phyloP scores from a whole-genome alignment of 2,113 vertebrate genomes.

The Channa maculata region DNA sequence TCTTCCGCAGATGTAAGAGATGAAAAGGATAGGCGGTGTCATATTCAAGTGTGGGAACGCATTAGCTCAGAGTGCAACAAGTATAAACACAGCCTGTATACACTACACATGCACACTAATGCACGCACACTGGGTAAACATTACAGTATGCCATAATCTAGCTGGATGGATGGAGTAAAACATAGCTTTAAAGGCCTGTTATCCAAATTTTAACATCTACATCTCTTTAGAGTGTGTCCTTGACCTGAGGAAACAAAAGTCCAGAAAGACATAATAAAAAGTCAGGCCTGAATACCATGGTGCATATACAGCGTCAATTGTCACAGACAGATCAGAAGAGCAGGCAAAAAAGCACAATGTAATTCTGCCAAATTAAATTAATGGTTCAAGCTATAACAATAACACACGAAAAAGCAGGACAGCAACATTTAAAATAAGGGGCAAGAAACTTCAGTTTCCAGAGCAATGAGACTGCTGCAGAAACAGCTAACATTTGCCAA shows the following conservation, averaged over 20 bases:
- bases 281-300: constrained; percentile 39
- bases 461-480: constrained; percentile 3
- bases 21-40: constrained; percentile 67
- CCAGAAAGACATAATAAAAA: neutral
- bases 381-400: neutral
- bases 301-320: constrained; percentile 24
- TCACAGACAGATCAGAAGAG: constrained; percentile 10
- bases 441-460: neutral
- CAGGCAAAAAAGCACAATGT: neutral
- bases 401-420: neutral
- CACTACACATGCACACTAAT: constrained; percentile 30
- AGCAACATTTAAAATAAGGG: too few relatives aligned
- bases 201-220: constrained; percentile 58
- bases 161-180: constrained; percentile 45
- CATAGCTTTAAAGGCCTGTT: constrained; percentile 42
- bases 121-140: constrained; percentile 23
- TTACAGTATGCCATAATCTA: constrained; percentile 13
- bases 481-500: constrained; percentile 52
- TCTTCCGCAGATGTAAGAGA: constrained; percentile 56
- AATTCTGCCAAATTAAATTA: neutral
- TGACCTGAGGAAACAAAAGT: constrained; percentile 47
- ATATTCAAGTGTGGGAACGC: constrained; percentile 69
- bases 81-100: constrained; percentile 70
- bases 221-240: constrained; percentile 56
- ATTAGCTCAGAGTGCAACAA: constrained; percentile 69